Conservation (phyloP, 1,140 invertebrate genomes). For the Zaprionus lachaisei region DNA sequence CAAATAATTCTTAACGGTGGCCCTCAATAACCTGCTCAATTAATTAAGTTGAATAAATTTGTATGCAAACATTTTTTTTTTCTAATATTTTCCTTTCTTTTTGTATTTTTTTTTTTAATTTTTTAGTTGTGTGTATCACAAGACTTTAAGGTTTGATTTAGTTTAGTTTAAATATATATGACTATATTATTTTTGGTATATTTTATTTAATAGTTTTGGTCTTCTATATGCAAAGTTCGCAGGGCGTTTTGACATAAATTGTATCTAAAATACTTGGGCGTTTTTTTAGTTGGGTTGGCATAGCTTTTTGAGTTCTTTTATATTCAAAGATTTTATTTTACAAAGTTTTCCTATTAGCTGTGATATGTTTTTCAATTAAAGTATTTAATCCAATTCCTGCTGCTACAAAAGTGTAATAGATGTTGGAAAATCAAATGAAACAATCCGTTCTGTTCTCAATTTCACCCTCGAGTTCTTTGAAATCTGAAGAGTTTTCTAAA, state of each 20-base stretch:
- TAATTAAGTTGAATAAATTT: conserved; percentile 67
- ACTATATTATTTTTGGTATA: conserved; percentile 19
- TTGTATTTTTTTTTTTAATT: conserved; percentile 31
- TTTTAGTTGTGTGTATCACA: conserved; percentile 67
- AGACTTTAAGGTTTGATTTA: conserved; percentile 70
- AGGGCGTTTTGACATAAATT: conserved; percentile 63
- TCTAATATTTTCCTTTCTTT: conserved; percentile 34
- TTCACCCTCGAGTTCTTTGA: conserved; percentile 1
- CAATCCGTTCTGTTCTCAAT: not conserved
- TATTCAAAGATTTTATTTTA: conserved; percentile 36
- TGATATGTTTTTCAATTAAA: conserved; percentile 79
- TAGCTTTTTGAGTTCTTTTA: conserved; percentile 54
- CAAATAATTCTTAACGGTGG: conserved; percentile 72
- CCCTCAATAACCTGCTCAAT: conserved; percentile 76
- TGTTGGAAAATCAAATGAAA: conserved; percentile 20
- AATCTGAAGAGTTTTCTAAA: not conserved
- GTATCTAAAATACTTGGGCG: conserved; percentile 75
- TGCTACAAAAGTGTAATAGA: conserved; percentile 49
- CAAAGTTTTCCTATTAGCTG: conserved; percentile 57
- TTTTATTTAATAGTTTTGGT: conserved; percentile 43
- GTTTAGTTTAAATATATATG: conserved; percentile 53
- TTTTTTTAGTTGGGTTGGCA: conserved; percentile 62
- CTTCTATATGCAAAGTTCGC: conserved; percentile 43
- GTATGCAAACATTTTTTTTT: conserved; percentile 49
- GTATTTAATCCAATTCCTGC: conserved; percentile 71